phyloP scores from a whole-genome alignment of 2,888 invertebrate species.

The Yponomeuta malinellus region DNA sequence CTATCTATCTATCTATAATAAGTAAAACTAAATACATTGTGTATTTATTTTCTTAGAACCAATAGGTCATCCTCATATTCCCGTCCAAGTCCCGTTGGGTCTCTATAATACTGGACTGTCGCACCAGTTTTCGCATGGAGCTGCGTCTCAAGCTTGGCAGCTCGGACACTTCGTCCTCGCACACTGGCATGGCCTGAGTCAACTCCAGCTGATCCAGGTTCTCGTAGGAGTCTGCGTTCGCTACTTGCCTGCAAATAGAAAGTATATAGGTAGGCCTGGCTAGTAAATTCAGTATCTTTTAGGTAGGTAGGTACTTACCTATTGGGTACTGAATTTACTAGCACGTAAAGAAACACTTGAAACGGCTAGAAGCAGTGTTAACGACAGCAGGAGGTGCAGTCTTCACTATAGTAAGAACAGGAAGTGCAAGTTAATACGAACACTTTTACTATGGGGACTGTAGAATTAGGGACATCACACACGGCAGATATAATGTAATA shows the following conservation, averaged over 20 bases:
- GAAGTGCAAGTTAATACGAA: no score
- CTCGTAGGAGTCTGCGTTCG: conserved; percentile 80
- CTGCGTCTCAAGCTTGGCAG: conserved; percentile 51
- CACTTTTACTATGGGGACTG: no score
- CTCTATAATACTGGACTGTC: conserved; percentile 88
- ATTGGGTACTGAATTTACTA: background rate
- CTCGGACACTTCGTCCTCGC: conserved; percentile 43
- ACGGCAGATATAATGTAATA: no score
- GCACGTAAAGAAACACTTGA: no score
- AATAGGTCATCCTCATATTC: conserved; percentile 89
- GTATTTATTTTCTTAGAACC: conserved; percentile 78
- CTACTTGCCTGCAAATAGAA: conserved; percentile 63
- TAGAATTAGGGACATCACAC: no score
- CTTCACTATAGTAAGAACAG: no score
- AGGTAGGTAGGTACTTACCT: no score
- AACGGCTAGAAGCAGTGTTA: no score
- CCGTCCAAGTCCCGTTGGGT: conserved; percentile 88
- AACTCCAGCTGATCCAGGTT: conserved; percentile 79
- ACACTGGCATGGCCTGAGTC: conserved; percentile 47
- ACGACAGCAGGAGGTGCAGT: no score
- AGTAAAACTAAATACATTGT: background rate
- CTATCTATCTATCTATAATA: background rate
- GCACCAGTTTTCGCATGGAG: conserved; percentile 82
- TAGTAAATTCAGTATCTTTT: no score
- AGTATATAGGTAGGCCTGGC: no score